Evolutionary conservation across 2,888 invertebrate genomes (phyloP), one percentile per base, ranked within the genome.

Genomic region (Ryuthela nishihirai): DNA sequence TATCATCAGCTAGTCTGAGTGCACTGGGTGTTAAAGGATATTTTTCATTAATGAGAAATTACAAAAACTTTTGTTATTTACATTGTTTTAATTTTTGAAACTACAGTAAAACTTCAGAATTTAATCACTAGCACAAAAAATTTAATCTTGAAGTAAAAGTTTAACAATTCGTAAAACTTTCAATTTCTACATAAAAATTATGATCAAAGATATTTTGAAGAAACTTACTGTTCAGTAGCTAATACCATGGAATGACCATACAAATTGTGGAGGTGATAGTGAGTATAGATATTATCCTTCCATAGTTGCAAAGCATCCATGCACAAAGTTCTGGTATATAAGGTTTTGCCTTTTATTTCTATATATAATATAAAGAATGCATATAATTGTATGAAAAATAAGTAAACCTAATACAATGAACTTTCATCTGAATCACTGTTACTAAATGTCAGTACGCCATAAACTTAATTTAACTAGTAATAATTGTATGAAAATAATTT

Each of bases 161-260:
- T n/a, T n/a, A n/a, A n/a, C n/a, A n/a, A n/a, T n/a, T n/a, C n/a
- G n/a, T n/a, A n/a, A n/a, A n/a, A n/a, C n/a, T n/a, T n/a, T n/a
- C n/a, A n/a, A n/a, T n/a, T n/a, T n/a, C n/a, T n/a, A n/a, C n/a
- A n/a, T n/a, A n/a, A n/a, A n/a, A n/a, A n/a, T n/a, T n/a, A n/a
- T n/a, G n/a, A n/a, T n/a, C n/a, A n/a, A n/a, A n/a, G n/a, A n/a
- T n/a, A n/a, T n/a, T n/a, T n/a, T n/a, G n/a, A n/a, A n/a, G n/a
- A n/a, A 20, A 52, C 56, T 58, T 35, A 62, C 62, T 54, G 42
- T 10, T 53, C 46, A 39, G 62, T 58, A 4, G 70, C 62, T 26
- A 73, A 71, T 0, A 74, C 69, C 64, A 79, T 77, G 46, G 75
- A 67, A 45, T 78, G 75, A 0, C 82, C 84, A 65, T 84, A 85